Base-by-base conservation (phyloP, 2,113 vertebrate genomes). In the Lasiurus borealis region DNA sequence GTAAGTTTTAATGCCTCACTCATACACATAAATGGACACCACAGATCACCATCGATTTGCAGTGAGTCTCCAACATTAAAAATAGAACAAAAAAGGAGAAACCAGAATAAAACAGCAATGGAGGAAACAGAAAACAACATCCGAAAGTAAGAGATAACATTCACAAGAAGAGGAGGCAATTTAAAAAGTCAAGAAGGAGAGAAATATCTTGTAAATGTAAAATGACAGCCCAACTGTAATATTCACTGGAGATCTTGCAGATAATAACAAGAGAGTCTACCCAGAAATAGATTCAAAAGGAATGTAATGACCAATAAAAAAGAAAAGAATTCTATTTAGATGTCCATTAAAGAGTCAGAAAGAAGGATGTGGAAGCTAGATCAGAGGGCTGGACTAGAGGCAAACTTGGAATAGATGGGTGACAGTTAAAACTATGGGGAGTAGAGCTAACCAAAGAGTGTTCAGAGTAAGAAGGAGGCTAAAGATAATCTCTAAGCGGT, bases 181-280 rank as follows among this genome's bases (percentile, higher is more conserved):
- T 71, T 54, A 59, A 85, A 80, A 73, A 59, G 62, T 86, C 52
- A 62, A 50, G 66, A 87, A 80, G 31, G 29, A 72, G n/a, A 50
- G 69, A 84, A 93, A 40, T 85, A 85, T 11, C 36, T 86, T 78
- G 13, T 50, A 80, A 87, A 93, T 72, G 21, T 48, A 18, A 86
- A 93, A 80, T 40, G 31, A 80, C 1, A 86, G 52, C 12, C 23
- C 71, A 78, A 69, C 57, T 59, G 69, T 69, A 86, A 46, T 54
- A 36, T 87, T 87, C 86, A 40, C 25, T 72, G 25, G 31, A 80
- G 2, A 78, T 8, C 1, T 52, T 12, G 6, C 75, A 66, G n/a
- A 25, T 75, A 52, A 25, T 57, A 64, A 66, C 2, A 71, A 13
- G 36, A 46, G 9, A 76, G n/a, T 52, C 23, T 62, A 18, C 12